Evolutionary conservation across 2,888 invertebrate genomes (phyloP), one percentile per base, ranked within the genome.

Genomic region (Caenorhabditis plicata): DNA sequence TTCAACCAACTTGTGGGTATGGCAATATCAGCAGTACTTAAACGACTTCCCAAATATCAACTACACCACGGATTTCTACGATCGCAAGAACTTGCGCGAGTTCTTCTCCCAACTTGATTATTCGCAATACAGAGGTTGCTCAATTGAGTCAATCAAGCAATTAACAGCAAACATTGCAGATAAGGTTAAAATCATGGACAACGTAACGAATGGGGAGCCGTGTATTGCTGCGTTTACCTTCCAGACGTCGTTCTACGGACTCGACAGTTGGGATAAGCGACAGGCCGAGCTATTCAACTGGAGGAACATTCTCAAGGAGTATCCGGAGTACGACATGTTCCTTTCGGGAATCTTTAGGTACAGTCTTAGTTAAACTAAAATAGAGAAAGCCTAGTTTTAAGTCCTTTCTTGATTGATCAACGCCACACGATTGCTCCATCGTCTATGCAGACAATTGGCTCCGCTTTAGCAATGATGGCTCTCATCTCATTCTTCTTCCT

Each of bases 181-280:
- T 47, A 77, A 70, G 53, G 75, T 79, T 5, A 75, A 68, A 42
- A 75, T 79, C 40, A 52, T 68, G 38, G 68, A 69, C 27, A 73
- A 69, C 33, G 62, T 71, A 2, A 64, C 76, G 4, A 71, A 75
- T 27, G 73, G 74, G 20, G 75, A 78, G 38, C 79, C 79, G 3
- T 77, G 77, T 45, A 66, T 79, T 22, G 41, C 61, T 11, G 78
- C 79, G 4, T 79, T 79, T 64, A 71, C 75, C 13, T 79, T 79
- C 71, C 79, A 79, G 56, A 73, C 72, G 2, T 73, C 72, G 4
- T 79, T 78, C 68, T 79, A 79, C 40, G 79, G 78, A n/a, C 57
- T 79, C 17, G 72, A 79, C 51, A 77, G 74, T 39, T 79, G 79
- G 79, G 79, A 79, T 47, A 80, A 80, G 51, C 58, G 79, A 53